Evolutionary conservation across 2,113 vertebrate genomes (phyloP).

Genomic region (Gnathonemus longibarbis): DNA sequence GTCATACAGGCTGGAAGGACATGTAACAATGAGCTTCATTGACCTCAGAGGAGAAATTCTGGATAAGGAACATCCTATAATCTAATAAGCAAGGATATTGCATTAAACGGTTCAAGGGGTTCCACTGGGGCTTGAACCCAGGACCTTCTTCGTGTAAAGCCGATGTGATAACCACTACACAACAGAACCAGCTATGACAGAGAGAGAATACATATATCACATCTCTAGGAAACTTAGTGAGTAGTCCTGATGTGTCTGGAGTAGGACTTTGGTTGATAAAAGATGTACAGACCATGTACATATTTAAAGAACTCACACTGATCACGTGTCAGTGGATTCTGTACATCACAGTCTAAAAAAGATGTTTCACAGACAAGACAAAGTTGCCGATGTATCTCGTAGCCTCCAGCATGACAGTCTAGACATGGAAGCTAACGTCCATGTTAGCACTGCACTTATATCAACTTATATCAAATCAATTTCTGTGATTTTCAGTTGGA

Average conservation of each 20-base stretch:
- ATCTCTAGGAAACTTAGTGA: not conserved
- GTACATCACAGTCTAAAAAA: not conserved
- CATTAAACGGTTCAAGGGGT: conserved; percentile 54
- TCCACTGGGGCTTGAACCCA: conserved; percentile 99
- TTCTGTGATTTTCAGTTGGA: not conserved
- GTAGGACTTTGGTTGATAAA: not conserved
- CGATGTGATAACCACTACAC: conserved; percentile 99
- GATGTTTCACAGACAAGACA: not conserved
- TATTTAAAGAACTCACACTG: not conserved
- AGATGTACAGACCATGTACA: not conserved
- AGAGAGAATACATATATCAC: not conserved
- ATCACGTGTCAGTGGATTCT: not conserved
- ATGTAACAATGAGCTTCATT: not conserved
- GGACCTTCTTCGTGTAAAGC: conserved; percentile 99
- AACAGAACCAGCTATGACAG: conserved; percentile 41
- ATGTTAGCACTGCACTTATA: not conserved
- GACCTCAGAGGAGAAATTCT: not conserved
- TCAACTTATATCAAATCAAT: not conserved
- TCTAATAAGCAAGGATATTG: not conserved
- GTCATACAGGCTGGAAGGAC: not conserved
- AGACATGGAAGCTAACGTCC: not conserved
- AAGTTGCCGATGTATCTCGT: not conserved
- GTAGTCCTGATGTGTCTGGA: not conserved
- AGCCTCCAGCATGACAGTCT: not conserved
- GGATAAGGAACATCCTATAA: not conserved